Percentiles rank a stretch among this genome's conserved stretches.
These are phyloP conservation scores for Oryzias curvinotus DNA, from an alignment of 2,113 vertebrate species.

Conservation along the genomic window DNA sequence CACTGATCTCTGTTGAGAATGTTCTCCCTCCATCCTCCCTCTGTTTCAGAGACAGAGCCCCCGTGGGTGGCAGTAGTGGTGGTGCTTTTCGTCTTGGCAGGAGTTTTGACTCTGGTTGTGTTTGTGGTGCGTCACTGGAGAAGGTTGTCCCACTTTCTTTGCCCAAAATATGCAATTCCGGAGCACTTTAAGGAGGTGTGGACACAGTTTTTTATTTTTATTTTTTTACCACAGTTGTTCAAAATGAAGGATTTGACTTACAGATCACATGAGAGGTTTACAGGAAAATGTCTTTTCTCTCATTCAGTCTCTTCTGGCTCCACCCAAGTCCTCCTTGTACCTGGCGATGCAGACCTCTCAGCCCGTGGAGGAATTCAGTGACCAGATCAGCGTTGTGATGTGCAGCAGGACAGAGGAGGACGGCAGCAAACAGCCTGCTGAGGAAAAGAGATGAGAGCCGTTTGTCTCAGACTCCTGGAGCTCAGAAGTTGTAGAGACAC, in stretches of 20 bases:
- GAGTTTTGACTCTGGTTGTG: conserved; percentile 23
- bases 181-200: conserved; percentile 58
- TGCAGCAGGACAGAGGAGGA: not conserved
- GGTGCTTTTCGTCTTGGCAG: conserved; percentile 11
- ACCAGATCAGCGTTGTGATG: conserved; percentile 48
- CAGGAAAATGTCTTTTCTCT: too few relatives aligned
- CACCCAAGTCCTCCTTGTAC: conserved; percentile 15
- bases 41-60: conserved; percentile 36
- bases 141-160: conserved; percentile 45
- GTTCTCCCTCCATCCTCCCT: not conserved
- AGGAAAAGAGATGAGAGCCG: not conserved
- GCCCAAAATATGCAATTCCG: conserved; percentile 53
- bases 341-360: conserved; percentile 36
- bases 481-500: too few relatives aligned
- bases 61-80: conserved; percentile 45
- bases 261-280: too few relatives aligned
- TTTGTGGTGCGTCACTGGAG: conserved; percentile 29
- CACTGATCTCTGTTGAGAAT: not conserved
- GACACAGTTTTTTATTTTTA: too few relatives aligned
- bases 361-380: conserved; percentile 48
- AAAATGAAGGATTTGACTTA: too few relatives aligned
- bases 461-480: too few relatives aligned
- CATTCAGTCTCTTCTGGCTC: conserved; percentile 48
- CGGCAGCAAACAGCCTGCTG: not conserved
- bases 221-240: too few relatives aligned